Evolutionary conservation across 1,140 invertebrate species (phyloP).

Genomic region (Andrena cerasifolii): DNA sequence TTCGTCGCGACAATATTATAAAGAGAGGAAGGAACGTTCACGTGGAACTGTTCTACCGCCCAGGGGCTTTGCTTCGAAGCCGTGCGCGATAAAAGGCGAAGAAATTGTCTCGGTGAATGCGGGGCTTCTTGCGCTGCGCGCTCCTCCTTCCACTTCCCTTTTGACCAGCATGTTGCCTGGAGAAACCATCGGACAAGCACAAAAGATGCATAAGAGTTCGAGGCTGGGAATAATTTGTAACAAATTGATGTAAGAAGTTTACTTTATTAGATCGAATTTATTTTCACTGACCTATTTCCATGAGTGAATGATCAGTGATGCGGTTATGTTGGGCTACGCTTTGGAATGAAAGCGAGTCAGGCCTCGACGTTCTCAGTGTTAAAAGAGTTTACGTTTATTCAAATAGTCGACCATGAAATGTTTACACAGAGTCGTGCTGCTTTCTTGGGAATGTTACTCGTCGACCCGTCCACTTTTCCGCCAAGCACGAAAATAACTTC

Average conservation of each 20-base stretch:
- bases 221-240: too few species aligned
- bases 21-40: conserved; percentile 10
- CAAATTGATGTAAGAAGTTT: too few species aligned
- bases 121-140: conserved; percentile 6
- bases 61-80: not conserved
- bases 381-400: too few species aligned
- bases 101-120: conserved; percentile 10
- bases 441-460: not conserved
- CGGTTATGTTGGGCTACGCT: too few species aligned
- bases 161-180: not conserved
- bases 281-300: too few species aligned
- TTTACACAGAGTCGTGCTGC: too few species aligned
- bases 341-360: too few species aligned
- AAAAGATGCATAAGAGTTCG: not conserved
- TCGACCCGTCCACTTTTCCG: not conserved
- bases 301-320: too few species aligned
- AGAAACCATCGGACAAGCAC: not conserved
- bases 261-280: too few species aligned
- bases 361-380: too few species aligned
- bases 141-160: not conserved
- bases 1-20: conserved; percentile 30
- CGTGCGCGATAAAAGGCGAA: conserved; percentile 24
- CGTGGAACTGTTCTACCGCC: not conserved
- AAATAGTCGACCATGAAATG: too few species aligned
- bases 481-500: not conserved